phyloP scores from a whole-genome alignment of 1,140 invertebrate genomes.

The Bombyx mori region DNA sequence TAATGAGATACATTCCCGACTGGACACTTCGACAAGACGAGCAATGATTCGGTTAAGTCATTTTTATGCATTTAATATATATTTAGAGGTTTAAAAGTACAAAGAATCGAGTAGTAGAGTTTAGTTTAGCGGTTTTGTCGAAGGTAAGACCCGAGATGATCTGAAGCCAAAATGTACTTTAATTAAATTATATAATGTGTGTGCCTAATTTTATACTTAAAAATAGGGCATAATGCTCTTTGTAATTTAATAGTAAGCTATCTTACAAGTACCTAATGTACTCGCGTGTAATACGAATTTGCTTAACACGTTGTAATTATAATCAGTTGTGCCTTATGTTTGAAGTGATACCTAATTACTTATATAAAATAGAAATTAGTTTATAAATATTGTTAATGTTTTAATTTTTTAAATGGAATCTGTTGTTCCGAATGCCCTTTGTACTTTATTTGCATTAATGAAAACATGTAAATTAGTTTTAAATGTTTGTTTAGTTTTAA shows the following conservation, averaged over 20 bases:
- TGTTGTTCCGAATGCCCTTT: slow-evolving; percentile 32
- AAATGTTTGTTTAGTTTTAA: slow-evolving; percentile 29
- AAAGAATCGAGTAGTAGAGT: slow-evolving; percentile 46
- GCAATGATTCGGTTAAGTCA: slow-evolving; percentile 34
- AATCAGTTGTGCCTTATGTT: slow-evolving; percentile 47
- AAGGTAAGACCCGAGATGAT: slow-evolving; percentile 18
- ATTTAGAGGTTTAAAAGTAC: slow-evolving; percentile 54
- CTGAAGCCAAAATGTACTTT: slow-evolving; percentile 42
- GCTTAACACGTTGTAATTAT: background rate
- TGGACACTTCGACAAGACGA: slow-evolving; percentile 31
- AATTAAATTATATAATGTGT: slow-evolving; percentile 13
- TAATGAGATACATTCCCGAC: slow-evolving; percentile 28
- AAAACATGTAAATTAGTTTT: slow-evolving; percentile 3
- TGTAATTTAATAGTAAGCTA: slow-evolving; percentile 24
- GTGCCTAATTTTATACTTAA: slow-evolving; percentile 26
- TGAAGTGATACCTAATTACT: slow-evolving; percentile 39
- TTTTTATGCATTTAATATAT: slow-evolving; percentile 62
- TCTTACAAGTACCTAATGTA: slow-evolving; percentile 12
- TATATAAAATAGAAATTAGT: slow-evolving; percentile 8
- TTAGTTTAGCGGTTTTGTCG: slow-evolving; percentile 27
- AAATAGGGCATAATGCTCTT: slow-evolving; percentile 34
- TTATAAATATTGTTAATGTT: slow-evolving; percentile 6
- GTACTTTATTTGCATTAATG: slow-evolving; percentile 19
- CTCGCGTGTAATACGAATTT: slow-evolving; percentile 2
- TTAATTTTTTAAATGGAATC: slow-evolving; percentile 8